Evolutionary conservation across 2,113 vertebrate genomes (phyloP).

Genomic region (Sminthopsis crassicaudata): DNA sequence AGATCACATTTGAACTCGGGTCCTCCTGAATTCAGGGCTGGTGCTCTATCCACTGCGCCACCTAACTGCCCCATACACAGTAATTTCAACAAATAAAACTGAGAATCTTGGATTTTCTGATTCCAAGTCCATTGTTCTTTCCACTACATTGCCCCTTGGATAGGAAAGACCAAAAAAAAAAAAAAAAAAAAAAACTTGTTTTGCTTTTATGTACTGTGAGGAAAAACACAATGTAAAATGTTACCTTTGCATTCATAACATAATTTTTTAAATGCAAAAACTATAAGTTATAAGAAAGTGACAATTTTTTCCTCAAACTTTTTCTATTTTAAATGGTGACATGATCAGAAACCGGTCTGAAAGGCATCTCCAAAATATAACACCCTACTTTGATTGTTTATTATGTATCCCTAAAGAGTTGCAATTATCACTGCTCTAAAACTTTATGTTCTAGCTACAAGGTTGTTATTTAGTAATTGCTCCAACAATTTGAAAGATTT

Average conservation of each 20-base stretch:
- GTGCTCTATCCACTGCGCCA: no score
- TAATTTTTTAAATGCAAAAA: background rate
- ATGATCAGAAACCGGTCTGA: constrained; percentile 1
- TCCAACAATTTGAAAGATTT: constrained; percentile 61
- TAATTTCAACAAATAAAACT: background rate
- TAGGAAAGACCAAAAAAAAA: background rate
- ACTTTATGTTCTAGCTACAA: constrained; percentile 32
- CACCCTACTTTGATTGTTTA: constrained; percentile 34
- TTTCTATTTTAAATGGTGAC: constrained; percentile 22
- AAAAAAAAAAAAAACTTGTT: no score
- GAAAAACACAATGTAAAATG: background rate
- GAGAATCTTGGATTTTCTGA: background rate
- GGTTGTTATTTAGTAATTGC: constrained; percentile 57
- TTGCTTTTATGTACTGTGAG: background rate
- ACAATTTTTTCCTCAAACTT: background rate
- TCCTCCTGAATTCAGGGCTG: no score
- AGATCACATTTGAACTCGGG: no score
- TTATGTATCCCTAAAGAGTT: constrained; percentile 55
- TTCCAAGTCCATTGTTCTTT: no score
- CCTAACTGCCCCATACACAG: no score
- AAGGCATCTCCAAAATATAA: constrained; percentile 30
- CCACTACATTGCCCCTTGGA: background rate
- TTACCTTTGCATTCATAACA: background rate
- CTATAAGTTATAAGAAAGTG: background rate
- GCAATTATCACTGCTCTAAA: constrained; percentile 52